A percentile compares a stretch with the other conserved stretches of the same genome.
Evolutionary conservation across 2,888 invertebrate genomes (phyloP).

Genomic region (Amphipyra tragopoginis): DNA sequence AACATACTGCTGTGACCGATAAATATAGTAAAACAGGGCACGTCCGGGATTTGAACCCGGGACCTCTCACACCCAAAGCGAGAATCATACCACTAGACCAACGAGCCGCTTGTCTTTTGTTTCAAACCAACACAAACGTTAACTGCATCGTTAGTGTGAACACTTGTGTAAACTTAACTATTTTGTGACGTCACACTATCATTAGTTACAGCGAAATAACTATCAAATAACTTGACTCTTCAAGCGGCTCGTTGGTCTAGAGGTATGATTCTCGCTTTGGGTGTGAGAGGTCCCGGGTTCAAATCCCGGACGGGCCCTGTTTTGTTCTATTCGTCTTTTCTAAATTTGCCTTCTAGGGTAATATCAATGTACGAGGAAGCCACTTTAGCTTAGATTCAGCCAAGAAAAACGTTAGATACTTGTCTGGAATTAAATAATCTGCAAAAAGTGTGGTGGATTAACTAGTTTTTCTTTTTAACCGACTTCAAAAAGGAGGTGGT

Average conservation of each 20-base stretch:
- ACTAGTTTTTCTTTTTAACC: too few relatives aligned
- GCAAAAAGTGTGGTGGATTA: too few relatives aligned
- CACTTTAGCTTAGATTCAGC: too few relatives aligned
- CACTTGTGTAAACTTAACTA: constrained; percentile 16
- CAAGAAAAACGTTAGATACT: too few relatives aligned
- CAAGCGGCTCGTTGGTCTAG: constrained; percentile 74
- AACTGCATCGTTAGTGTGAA: background rate
- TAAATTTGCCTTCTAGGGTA: too few relatives aligned
- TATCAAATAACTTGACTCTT: background rate
- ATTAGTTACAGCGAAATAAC: background rate
- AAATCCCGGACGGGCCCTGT: constrained; percentile 84
- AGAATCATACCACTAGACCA: constrained; percentile 89
- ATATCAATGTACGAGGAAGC: too few relatives aligned
- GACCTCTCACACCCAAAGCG: constrained; percentile 88
- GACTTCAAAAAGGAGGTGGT: too few relatives aligned
- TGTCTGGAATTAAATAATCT: too few relatives aligned
- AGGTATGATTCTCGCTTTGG: constrained; percentile 80
- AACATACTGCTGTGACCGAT: background rate
- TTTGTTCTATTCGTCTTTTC: too few relatives aligned
- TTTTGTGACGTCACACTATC: constrained; percentile 3
- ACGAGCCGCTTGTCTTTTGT: constrained; percentile 72
- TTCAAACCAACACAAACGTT: background rate
- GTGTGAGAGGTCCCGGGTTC: constrained; percentile 87
- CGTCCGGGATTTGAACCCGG: constrained; percentile 83
- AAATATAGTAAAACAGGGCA: constrained; percentile 54